Base-by-base conservation (phyloP, 2,797 vertebrate genomes). In the Coracias cyanogaster region DNA sequence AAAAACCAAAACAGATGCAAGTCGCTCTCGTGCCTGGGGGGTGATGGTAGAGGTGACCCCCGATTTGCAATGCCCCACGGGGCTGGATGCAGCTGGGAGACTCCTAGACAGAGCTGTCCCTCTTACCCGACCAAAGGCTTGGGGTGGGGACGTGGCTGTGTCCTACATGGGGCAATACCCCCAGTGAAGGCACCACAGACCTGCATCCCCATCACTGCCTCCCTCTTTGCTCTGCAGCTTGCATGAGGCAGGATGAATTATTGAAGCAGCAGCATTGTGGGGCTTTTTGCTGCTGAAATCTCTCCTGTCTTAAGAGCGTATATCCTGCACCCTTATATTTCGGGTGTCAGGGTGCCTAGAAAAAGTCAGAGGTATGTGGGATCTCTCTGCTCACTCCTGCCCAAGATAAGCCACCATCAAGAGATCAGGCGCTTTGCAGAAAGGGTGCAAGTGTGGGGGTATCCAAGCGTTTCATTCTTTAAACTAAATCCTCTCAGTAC, bases 21-120 rank as follows among this genome's bases (percentile, higher is more conserved):
- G 61, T 2, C 2, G 0, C 7, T 15, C 0, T 15, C 1, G 0
- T 2, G 2, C n/a, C 54, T 2, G 0, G 29, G 9, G 31, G 9
- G 35, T 41, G 60, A 77, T 2, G 17, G 45, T 13, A 41, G 49
- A 25, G 43, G 7, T 31, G 43, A 66, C 31, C 49, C 43, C 14
- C 7, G 1, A 48, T 57, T 35, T 35, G 49, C 49, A 71, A 48
- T 5, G 4, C 25, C 31, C 54, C 39, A 29, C 17, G 14, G 28
- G 43, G 58, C 18, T 81, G 43, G 39, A 55, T 18, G 26, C 21
- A 41, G 49, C 49, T 35, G 19, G 46, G 41, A 6, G 7, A 29
- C 43, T 66, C 58, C n/a, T 3, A 7, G 51, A 4, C 33, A 60
- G 37, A 73, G 74, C 33, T 57, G 48, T 31, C 16, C 37, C 29